phyloP scores from a whole-genome alignment of 2,888 invertebrate species.

The Thecocarcelia acutangulata region DNA sequence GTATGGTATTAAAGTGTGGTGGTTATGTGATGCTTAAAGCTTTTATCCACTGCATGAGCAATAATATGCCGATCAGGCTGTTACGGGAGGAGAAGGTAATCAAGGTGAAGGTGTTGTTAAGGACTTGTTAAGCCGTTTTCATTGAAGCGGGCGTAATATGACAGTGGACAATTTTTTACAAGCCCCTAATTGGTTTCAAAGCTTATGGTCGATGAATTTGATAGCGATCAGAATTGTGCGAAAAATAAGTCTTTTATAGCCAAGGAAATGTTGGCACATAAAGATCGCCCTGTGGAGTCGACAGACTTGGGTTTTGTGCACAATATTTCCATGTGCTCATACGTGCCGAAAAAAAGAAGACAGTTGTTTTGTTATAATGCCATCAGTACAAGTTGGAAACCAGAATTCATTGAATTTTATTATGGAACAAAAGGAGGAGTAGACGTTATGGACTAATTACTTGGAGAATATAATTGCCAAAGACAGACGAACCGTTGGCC shows the following conservation, averaged over 20 bases:
- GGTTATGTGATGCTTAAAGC: slow-evolving; percentile 44
- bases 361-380: background rate
- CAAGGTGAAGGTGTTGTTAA: slow-evolving; percentile 13
- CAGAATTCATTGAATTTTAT: background rate
- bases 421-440: background rate
- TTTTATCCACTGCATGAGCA: slow-evolving; percentile 29
- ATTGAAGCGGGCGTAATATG: background rate
- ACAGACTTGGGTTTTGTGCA: too few relatives aligned
- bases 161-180: slow-evolving; percentile 46
- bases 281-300: too few relatives aligned
- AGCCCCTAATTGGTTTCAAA: background rate
- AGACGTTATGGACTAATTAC: too few relatives aligned
- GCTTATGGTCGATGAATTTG: background rate
- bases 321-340: too few relatives aligned
- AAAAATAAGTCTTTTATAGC: background rate
- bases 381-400: background rate
- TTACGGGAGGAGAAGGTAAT: slow-evolving; percentile 9
- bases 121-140: slow-evolving; percentile 11
- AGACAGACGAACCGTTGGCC: background rate
- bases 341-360: background rate
- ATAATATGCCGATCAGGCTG: background rate
- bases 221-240: background rate
- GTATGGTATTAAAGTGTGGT: slow-evolving; percentile 23
- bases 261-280: too few relatives aligned
- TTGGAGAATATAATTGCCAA: background rate